phyloP scores from a whole-genome alignment of 1,140 invertebrate genomes.

The Drosophila mayri region DNA sequence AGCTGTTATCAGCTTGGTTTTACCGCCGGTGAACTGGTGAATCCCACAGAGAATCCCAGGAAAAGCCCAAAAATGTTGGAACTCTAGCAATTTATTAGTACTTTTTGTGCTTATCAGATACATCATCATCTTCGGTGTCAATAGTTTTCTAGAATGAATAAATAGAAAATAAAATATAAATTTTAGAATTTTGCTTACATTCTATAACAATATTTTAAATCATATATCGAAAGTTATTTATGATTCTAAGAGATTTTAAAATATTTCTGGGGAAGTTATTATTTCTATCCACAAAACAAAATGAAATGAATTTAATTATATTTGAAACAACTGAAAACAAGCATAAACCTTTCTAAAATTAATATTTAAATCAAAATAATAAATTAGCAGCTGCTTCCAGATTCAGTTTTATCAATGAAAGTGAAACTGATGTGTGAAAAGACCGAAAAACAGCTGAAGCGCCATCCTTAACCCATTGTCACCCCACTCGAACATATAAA shows the following conservation, averaged over 20 bases:
- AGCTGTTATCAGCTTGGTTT: constrained; percentile 6
- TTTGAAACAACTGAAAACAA: too few species aligned
- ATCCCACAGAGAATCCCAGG: not conserved
- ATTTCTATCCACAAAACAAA: not conserved
- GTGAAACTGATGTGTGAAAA: not conserved
- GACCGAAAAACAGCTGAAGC: constrained; percentile 12
- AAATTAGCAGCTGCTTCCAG: not conserved
- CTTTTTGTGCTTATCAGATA: not conserved
- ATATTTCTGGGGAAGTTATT: not conserved
- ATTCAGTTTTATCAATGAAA: constrained; percentile 10
- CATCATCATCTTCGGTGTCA: too few species aligned
- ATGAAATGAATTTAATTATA: not conserved
- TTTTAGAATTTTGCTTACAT: not conserved
- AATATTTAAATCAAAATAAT: not conserved
- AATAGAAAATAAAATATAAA: not conserved
- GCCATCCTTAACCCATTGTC: constrained; percentile 59
- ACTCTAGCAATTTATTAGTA: not conserved
- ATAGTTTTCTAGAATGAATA: not conserved
- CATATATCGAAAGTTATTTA: not conserved
- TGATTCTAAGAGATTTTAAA: not conserved
- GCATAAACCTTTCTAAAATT: not conserved
- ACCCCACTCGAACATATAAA: constrained; percentile 55
- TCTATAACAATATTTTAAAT: too few species aligned
- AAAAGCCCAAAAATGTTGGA: not conserved
- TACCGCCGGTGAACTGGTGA: not conserved